Evolutionary conservation across 1,140 invertebrate genomes (phyloP), one percentile per base, ranked within the genome.

Genomic region (Drosophila pseudoananassae): DNA sequence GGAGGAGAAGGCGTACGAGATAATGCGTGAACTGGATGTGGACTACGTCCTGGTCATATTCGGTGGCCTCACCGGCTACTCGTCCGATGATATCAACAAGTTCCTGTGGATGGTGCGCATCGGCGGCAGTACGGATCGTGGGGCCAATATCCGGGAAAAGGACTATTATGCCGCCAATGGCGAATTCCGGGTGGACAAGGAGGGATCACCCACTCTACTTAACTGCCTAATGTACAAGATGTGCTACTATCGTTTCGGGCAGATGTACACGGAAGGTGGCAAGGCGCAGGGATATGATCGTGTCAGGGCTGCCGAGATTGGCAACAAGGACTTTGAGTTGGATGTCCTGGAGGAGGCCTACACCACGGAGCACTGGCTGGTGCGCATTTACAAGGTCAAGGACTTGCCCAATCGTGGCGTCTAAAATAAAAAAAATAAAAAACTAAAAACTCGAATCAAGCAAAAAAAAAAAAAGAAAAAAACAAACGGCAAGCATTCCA

Each of bases 61-160:
- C 94, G 98, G 98, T 36, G 98, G 98, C 47, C 93, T 99, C 1
- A 98, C 98, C 2, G 98, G 98, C n/a, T 99, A 99, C 92, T 99
- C 98, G 0, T 99, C 98, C 0, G 98, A 99, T 93, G 98, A 99
- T 92, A 98, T 99, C 51, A 99, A 99, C 92, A 99, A 99, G 93
- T 99, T 99, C 93, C 93, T 99, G 74, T 99, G 98, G 98, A 99
- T 99, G 98, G 98, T 99, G 6, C 94, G 98, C 65, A 99, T 99
- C 92, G 98, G 98, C 74, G 98, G 98, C 63, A 98, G 97, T 90
- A 99, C 98, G 17, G 98, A 99, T 68, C 94, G 96, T 79, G 98
- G 98, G 36, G 95, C 95, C 47, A 97, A 99, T 91, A 99, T 99
- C 80, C 97, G 98, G 88, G 98, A 99, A 93, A 95, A 95, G 90